Evolutionary conservation across 2,888 invertebrate species (phyloP), one percentile per base, ranked within the genome.

Genomic region (Prosopocoilus inquinatus): DNA sequence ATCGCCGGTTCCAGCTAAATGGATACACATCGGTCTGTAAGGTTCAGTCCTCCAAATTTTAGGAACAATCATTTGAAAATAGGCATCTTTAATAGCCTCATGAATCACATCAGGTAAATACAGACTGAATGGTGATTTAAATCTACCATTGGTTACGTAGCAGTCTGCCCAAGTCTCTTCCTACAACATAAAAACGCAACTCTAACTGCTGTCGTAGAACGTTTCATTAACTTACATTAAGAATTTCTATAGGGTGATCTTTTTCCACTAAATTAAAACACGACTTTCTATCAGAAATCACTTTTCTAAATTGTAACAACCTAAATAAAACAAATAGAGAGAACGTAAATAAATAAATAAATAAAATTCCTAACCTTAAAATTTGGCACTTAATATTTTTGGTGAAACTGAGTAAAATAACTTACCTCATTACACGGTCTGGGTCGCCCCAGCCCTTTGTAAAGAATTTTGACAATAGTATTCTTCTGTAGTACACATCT

Each of bases 1-100:
- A 80, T 99, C 98, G 43, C 98, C 99, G 39, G 99, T 99, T 32
- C 97, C 97, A 28, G 98, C 97, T 63, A 98, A 81, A 73, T 98
- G 97, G 61, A 99, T 82, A 75, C 96, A 96, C 35, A 97, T 82
- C 2, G 94, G 94, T 70, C 89, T 90, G 66, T 84, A 82, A 12
- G 80, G 78, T 53, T 84, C 78, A 0, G 82, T 81, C 50, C 74
- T 77, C 95, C 96, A 96, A 65, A 86, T 84, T 28, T 84, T 79
- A 0, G 96, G 96, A 62, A 96, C 72, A 34, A 96, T 71, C 58
- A 91, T 83, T 78, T 90, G 89, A 75, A 94, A 96, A 78, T 90
- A 85, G 0, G 95, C 95, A 61, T 85, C 87, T 72, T 89, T 87
- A 0, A 90, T 86, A 67, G 90, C 91, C 66, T 87, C 82, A 1